A percentile compares a stretch with the other conserved stretches of the same genome.
phyloP scores from a whole-genome alignment of 2,797 vertebrate species.

The Gymnodraco acuticeps region DNA sequence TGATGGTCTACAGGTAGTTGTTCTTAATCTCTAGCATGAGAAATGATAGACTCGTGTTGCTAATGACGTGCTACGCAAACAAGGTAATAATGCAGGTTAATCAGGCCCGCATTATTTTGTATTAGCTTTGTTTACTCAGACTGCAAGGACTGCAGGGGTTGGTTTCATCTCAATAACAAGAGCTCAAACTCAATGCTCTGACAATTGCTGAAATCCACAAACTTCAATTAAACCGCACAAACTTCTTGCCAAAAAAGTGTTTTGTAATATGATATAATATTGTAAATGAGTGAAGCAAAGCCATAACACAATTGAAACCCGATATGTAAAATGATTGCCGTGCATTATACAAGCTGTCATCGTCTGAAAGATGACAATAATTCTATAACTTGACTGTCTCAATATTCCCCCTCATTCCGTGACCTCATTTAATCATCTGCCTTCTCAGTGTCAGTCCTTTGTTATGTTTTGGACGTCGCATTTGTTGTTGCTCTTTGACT shows the following conservation, averaged over 20 bases:
- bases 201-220: slow-evolving; percentile 57
- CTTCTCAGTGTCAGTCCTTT: slow-evolving; percentile 35
- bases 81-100: slow-evolving; percentile 75
- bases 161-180: slow-evolving; percentile 78
- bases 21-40: slow-evolving; percentile 64
- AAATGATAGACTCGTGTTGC: slow-evolving; percentile 60
- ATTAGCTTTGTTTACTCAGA: slow-evolving; percentile 78
- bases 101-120: slow-evolving; percentile 68
- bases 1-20: slow-evolving; percentile 48
- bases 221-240: slow-evolving; percentile 40
- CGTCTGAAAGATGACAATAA: slow-evolving; percentile 32
- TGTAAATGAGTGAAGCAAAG: slow-evolving; percentile 12
- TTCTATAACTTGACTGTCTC: slow-evolving; percentile 33
- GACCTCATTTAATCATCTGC: slow-evolving; percentile 54
- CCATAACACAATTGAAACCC: slow-evolving; percentile 48
- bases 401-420: slow-evolving; percentile 35
- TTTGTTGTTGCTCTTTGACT: slow-evolving; percentile 46
- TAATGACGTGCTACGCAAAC: slow-evolving; percentile 78
- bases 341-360: slow-evolving; percentile 41
- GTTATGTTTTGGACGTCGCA: slow-evolving; percentile 33
- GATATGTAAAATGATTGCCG: slow-evolving; percentile 43
- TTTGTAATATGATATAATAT: slow-evolving; percentile 43
- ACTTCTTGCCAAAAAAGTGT: slow-evolving; percentile 41
- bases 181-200: slow-evolving; percentile 66
- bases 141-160: slow-evolving; percentile 67